These are phyloP conservation scores for Alviniconcha marisindica DNA, from an alignment of 1,140 invertebrate genomes.

Conservation along the genomic window DNA sequence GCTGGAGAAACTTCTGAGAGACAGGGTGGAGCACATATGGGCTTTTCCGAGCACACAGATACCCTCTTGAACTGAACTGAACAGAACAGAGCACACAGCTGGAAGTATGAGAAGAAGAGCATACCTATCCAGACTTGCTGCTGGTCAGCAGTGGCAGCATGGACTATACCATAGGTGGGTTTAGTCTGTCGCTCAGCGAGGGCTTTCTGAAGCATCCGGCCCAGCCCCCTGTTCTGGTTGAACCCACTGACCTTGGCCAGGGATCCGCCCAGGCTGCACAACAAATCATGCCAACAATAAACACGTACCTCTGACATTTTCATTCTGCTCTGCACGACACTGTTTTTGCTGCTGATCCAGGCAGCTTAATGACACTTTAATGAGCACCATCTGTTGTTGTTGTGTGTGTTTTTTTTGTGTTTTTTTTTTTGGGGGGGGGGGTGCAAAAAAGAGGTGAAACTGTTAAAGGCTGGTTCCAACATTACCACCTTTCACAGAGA, in stretches of 20 bases:
- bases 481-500: too few species aligned
- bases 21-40: neutral
- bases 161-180: neutral
- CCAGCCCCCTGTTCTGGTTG: conserved; percentile 42
- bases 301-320: too few species aligned
- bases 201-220: conserved; percentile 9
- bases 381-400: too few species aligned
- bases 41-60: neutral
- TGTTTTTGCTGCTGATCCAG: too few species aligned
- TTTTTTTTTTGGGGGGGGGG: too few species aligned
- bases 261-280: conserved; percentile 41
- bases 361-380: too few species aligned
- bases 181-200: neutral
- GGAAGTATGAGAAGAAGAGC: neutral
- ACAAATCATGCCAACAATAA: too few species aligned
- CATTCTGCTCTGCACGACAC: too few species aligned
- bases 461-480: too few species aligned
- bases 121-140: conserved; percentile 28
- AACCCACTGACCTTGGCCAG: conserved; percentile 39
- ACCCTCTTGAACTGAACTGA: neutral
- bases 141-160: neutral
- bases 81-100: neutral
- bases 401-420: too few species aligned
- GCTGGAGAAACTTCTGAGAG: neutral
- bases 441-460: too few species aligned